phyloP scores from a whole-genome alignment of 2,888 invertebrate genomes.

The Ariolimax columbianus region DNA sequence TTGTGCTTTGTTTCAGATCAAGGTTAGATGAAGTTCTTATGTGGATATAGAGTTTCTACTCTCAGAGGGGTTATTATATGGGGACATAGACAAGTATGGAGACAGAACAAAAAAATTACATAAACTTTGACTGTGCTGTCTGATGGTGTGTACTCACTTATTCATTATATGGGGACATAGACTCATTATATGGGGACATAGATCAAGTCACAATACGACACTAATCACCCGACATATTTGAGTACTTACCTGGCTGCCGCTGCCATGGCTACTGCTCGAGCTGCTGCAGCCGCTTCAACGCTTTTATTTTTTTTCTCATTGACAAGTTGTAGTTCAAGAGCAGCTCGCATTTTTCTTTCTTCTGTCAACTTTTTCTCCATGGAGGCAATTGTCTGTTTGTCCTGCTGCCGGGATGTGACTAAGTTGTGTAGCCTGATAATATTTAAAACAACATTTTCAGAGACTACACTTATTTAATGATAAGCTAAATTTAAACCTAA shows the following conservation, averaged over 20 bases:
- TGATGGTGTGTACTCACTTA: slow-evolving; percentile 81
- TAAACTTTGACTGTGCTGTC: background rate
- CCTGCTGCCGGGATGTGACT: slow-evolving; percentile 86
- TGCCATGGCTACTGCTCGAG: slow-evolving; percentile 75
- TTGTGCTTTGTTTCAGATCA: no score
- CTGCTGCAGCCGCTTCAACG: slow-evolving; percentile 81
- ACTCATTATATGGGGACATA: no score
- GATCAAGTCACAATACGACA: background rate
- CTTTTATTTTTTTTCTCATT: slow-evolving; percentile 87
- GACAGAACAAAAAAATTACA: no score
- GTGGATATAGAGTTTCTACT: no score
- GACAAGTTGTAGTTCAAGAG: slow-evolving; percentile 86
- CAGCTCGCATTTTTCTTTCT: slow-evolving; percentile 88
- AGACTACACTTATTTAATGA: no score
- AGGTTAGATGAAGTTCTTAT: no score
- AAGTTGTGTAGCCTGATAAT: slow-evolving; percentile 85
- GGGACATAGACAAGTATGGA: no score
- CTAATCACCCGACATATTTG: background rate
- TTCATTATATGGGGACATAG: no score
- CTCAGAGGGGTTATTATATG: no score
- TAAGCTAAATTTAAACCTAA: no score
- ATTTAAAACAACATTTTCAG: background rate
- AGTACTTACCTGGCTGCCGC: slow-evolving; percentile 69
- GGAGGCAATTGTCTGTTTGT: slow-evolving; percentile 86
- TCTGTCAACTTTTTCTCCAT: slow-evolving; percentile 90